These are phyloP conservation scores for Scaptomyza pallida DNA, from an alignment of 1,140 invertebrate genomes.

Conservation along the genomic window DNA sequence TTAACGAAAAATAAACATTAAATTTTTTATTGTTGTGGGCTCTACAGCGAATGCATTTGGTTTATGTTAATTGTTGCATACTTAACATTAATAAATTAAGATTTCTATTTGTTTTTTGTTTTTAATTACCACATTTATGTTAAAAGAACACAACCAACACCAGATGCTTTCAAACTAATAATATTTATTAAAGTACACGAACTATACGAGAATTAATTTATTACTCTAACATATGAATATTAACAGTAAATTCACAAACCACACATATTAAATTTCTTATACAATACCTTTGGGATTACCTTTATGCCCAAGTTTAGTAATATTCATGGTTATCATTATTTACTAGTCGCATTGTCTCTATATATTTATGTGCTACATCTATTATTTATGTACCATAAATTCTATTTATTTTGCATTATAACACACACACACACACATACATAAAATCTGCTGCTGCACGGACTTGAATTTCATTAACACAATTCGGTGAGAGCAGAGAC, in stretches of 20 bases:
- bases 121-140: not conserved
- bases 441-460: conserved; percentile 33
- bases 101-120: not conserved
- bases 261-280: no score
- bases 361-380: no score
- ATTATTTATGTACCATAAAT: not conserved
- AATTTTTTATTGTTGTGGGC: not conserved
- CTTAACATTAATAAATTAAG: not conserved
- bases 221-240: no score
- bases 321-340: no score
- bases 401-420: not conserved
- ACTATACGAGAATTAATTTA: no score
- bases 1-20: not conserved
- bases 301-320: no score
- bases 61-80: not conserved
- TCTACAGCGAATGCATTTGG: not conserved
- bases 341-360: no score
- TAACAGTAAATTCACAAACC: no score
- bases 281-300: no score
- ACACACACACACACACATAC: not conserved
- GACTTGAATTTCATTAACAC: conserved; percentile 77
- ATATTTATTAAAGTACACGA: not conserved
- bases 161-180: not conserved
- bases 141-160: no score
- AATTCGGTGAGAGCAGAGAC: conserved; percentile 53